phyloP scores from a whole-genome alignment of 2,888 invertebrate genomes.

The Tanaodytes sp. region DNA sequence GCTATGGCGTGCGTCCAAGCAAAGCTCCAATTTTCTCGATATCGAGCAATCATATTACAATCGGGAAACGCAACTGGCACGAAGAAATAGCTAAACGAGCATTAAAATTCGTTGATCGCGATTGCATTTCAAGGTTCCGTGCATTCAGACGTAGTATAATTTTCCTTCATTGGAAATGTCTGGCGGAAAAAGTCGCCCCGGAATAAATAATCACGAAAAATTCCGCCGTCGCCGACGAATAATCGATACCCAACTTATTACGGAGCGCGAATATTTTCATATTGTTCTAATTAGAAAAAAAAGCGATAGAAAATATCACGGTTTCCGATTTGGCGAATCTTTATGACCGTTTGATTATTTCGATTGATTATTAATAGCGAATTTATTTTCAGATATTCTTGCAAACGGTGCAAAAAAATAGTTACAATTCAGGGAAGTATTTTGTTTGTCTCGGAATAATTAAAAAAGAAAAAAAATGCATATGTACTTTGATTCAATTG shows the following conservation, averaged over 20 bases:
- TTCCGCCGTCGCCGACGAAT: constrained; percentile 34
- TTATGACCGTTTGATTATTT: constrained; percentile 30
- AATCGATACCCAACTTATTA: constrained; percentile 45
- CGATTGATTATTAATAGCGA: constrained; percentile 27
- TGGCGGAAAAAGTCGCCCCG: constrained; percentile 44
- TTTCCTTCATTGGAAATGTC: constrained; percentile 48
- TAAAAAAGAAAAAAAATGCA: too few relatives aligned
- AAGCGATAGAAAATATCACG: constrained; percentile 13
- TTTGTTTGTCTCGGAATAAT: too few relatives aligned
- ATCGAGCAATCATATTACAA: constrained; percentile 70
- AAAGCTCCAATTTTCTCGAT: constrained; percentile 68
- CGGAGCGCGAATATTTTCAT: constrained; percentile 24
- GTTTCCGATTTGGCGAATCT: constrained; percentile 8
- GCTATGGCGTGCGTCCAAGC: constrained; percentile 60
- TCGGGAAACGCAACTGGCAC: constrained; percentile 63
- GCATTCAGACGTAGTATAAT: constrained; percentile 49
- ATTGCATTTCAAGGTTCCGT: constrained; percentile 44
- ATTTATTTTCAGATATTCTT: too few relatives aligned
- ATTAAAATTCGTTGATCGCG: constrained; percentile 54
- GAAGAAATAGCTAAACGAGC: constrained; percentile 54
- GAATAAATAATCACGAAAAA: constrained; percentile 51
- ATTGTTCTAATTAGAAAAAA: constrained; percentile 35
- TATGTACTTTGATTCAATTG: too few relatives aligned
- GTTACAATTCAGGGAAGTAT: too few relatives aligned
- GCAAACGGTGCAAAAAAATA: too few relatives aligned